phyloP scores from a whole-genome alignment of 2,888 invertebrate species.

The Trichopria drosophilae region DNA sequence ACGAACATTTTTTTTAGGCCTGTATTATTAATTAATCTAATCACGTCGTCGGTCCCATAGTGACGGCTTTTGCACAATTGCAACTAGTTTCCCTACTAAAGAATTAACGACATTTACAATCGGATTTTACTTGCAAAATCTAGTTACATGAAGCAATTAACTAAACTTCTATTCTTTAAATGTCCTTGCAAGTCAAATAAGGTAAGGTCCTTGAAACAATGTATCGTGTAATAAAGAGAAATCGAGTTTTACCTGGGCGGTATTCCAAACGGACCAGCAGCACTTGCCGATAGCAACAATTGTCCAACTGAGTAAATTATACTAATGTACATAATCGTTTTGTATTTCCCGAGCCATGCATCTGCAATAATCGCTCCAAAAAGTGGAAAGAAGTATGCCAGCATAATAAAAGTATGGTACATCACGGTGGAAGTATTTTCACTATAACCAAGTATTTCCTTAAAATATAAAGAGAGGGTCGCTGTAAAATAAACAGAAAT shows the following conservation, averaged over 20 bases:
- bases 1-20: too few relatives aligned
- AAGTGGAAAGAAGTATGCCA: slow-evolving; percentile 87
- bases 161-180: too few relatives aligned
- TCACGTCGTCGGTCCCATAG: too few relatives aligned
- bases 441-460: slow-evolving; percentile 72
- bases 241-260: slow-evolving; percentile 62
- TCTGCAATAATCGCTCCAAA: slow-evolving; percentile 94
- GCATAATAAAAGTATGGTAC: slow-evolving; percentile 86
- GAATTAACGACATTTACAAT: too few relatives aligned
- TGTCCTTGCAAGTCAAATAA: too few relatives aligned
- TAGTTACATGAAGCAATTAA: too few relatives aligned
- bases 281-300: slow-evolving; percentile 72
- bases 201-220: slow-evolving; percentile 8
- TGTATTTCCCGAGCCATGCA: slow-evolving; percentile 87
- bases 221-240: neutral
- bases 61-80: too few relatives aligned
- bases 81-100: too few relatives aligned
- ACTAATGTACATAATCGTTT: slow-evolving; percentile 87
- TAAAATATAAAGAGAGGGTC: slow-evolving; percentile 87
- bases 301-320: slow-evolving; percentile 86
- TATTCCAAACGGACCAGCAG: slow-evolving; percentile 66
- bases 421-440: slow-evolving; percentile 80
- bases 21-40: too few relatives aligned
- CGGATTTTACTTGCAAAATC: too few relatives aligned
- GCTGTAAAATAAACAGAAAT: slow-evolving; percentile 74